phyloP scores from a whole-genome alignment of 2,888 invertebrate species.

The Tiliacea citrago region DNA sequence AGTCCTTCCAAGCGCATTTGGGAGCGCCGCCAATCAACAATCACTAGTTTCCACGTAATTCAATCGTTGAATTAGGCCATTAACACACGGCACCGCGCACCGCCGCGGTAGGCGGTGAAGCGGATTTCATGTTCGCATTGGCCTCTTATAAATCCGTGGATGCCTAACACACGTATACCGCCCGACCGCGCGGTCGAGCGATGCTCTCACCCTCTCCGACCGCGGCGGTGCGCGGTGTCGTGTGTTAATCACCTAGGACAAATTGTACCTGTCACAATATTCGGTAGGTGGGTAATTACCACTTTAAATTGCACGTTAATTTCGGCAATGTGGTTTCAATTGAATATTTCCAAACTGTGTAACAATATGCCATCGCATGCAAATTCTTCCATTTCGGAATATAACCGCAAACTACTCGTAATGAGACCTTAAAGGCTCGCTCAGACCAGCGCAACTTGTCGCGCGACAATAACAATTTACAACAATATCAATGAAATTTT shows the following conservation, averaged over 20 bases:
- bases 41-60: constrained; percentile 13
- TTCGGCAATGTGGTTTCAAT: not conserved
- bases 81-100: too few relatives aligned
- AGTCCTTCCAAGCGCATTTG: not conserved
- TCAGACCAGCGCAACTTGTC: too few relatives aligned
- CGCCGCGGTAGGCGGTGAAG: too few relatives aligned
- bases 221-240: too few relatives aligned
- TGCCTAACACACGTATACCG: too few relatives aligned
- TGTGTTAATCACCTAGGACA: too few relatives aligned
- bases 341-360: not conserved
- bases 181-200: too few relatives aligned
- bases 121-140: too few relatives aligned
- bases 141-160: too few relatives aligned
- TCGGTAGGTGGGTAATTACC: not conserved
- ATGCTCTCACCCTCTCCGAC: too few relatives aligned
- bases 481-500: too few relatives aligned
- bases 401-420: not conserved
- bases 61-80: not conserved
- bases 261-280: not conserved
- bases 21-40: not conserved
- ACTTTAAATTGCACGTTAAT: constrained; percentile 1
- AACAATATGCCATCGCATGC: not conserved
- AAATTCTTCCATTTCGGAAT: not conserved
- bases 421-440: not conserved
- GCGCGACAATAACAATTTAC: too few relatives aligned